A percentile compares a stretch with the other conserved stretches of the same genome.
Evolutionary conservation across 2,888 invertebrate species (phyloP).

Genomic region (Drosophila histrio): DNA sequence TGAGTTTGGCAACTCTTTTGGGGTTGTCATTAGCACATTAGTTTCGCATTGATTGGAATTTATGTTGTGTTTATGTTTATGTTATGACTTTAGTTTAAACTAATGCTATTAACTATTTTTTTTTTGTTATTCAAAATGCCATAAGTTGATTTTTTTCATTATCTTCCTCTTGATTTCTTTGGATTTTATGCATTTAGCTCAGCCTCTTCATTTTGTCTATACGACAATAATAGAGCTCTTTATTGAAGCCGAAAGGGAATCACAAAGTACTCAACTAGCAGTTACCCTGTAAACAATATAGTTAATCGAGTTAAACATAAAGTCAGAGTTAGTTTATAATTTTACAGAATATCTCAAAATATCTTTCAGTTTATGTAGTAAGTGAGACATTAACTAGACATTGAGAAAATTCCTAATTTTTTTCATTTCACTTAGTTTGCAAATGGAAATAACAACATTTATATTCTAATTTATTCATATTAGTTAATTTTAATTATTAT

Average conservation of each 20-base stretch:
- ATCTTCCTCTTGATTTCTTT: neutral
- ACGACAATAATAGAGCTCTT: neutral
- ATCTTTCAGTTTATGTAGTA: no score
- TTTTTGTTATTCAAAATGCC: conserved; percentile 7
- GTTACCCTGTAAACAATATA: neutral
- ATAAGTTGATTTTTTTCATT: neutral
- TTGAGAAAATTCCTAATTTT: no score
- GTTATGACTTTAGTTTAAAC: conserved; percentile 60
- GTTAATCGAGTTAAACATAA: neutral
- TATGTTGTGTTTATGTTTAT: conserved; percentile 74
- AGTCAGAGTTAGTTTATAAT: no score
- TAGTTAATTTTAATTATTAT: no score
- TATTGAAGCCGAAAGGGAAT: neutral
- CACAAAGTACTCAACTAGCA: neutral
- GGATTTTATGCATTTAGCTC: conserved; percentile 47
- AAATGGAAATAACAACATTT: no score
- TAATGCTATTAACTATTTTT: conserved; percentile 52
- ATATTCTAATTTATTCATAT: no score
- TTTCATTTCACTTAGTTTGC: no score
- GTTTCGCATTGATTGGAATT: conserved; percentile 73
- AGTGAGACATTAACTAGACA: no score
- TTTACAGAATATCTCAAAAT: no score
- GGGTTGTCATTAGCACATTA: conserved; percentile 65
- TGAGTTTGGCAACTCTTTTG: conserved; percentile 61
- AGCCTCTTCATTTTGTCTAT: neutral